Evolutionary conservation across 1,140 invertebrate species (phyloP).

Genomic region (Tribolium madens): DNA sequence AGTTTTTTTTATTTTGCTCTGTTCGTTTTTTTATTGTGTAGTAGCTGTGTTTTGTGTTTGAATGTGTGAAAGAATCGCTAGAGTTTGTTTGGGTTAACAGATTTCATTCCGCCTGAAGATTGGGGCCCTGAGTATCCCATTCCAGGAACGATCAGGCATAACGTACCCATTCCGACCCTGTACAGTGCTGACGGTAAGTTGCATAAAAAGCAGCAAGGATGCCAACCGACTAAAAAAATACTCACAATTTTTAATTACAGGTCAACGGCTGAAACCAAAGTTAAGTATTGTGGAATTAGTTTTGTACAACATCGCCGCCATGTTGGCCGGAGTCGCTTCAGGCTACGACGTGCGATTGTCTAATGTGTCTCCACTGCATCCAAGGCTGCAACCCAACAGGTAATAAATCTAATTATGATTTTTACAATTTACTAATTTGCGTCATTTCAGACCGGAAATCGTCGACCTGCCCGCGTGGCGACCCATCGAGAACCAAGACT

Average conservation of each 20-base stretch:
- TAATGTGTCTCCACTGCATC: constrained; percentile 86
- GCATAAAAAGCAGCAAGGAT: background rate
- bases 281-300: constrained; percentile 83
- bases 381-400: constrained; percentile 78
- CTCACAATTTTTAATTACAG: constrained; percentile 54
- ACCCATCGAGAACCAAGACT: constrained; percentile 62
- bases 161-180: constrained; percentile 81
- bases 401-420: too few relatives aligned
- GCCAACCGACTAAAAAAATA: background rate
- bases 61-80: constrained; percentile 49
- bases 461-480: constrained; percentile 60
- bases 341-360: constrained; percentile 92
- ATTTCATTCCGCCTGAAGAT: constrained; percentile 70
- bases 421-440: too few relatives aligned
- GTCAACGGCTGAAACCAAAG: constrained; percentile 75
- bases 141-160: constrained; percentile 68
- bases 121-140: constrained; percentile 76
- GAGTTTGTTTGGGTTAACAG: constrained; percentile 62
- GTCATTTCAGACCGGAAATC: constrained; percentile 58
- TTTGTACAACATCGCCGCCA: constrained; percentile 90
- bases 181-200: constrained; percentile 76
- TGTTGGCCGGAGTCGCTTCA: constrained; percentile 88
- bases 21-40: constrained; percentile 42
- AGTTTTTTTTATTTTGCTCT: constrained; percentile 44
- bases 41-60: constrained; percentile 41